Conservation (phyloP, 2,797 vertebrate species). For the Hybognathus amarus region DNA sequence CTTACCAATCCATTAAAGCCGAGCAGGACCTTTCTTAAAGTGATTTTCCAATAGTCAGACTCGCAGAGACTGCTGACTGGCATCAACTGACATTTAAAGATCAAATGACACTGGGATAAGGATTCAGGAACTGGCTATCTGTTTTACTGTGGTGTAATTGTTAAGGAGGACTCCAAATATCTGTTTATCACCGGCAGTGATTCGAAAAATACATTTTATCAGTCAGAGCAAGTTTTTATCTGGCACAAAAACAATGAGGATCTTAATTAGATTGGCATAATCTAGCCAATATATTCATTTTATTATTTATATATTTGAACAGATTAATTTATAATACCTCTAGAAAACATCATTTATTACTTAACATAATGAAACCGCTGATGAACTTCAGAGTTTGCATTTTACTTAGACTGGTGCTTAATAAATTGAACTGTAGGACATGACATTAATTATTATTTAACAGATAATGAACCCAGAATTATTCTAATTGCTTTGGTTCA, state of each 20-base stretch:
- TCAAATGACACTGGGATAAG: conserved; percentile 27
- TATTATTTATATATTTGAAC: background rate
- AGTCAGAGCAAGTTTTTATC: background rate
- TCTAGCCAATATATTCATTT: background rate
- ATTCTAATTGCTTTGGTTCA: background rate
- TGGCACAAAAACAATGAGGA: background rate
- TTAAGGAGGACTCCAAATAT: conserved; percentile 2
- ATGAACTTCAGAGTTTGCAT: background rate
- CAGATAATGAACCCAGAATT: background rate
- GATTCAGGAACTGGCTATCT: background rate
- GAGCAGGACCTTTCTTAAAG: conserved; percentile 37
- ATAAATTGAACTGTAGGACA: background rate
- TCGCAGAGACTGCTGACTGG: conserved; percentile 41
- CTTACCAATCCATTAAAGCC: conserved; percentile 33
- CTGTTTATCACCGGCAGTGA: background rate
- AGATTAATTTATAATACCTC: background rate
- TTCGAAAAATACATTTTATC: background rate
- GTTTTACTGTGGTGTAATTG: background rate
- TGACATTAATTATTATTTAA: background rate
- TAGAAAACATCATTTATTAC: background rate
- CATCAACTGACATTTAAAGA: conserved; percentile 30
- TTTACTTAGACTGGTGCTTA: background rate
- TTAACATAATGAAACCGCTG: background rate
- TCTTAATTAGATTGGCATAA: background rate
- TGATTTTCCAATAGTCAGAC: conserved; percentile 27